A percentile compares a stretch with the other conserved stretches of the same genome.
Conservation (phyloP, 2,113 vertebrate genomes). For the Eurystomus gularis region DNA sequence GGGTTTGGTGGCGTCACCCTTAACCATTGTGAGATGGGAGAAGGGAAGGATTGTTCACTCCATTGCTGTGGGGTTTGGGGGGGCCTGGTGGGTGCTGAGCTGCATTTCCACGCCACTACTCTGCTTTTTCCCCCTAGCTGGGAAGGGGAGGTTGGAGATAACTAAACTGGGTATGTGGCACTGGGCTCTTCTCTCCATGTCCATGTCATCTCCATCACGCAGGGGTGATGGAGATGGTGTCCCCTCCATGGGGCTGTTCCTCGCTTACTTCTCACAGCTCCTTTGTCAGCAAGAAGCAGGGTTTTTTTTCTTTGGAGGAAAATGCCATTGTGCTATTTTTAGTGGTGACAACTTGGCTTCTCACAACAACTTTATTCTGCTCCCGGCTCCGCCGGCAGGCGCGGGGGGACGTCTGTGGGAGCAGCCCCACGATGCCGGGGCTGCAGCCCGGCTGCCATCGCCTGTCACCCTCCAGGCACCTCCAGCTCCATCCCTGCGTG, state of each 20-base stretch:
- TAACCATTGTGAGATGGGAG: background rate
- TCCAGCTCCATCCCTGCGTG: background rate
- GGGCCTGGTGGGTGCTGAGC: rapidly evolving
- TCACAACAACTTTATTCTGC: slow-evolving; percentile 52
- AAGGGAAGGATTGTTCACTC: background rate
- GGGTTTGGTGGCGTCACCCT: background rate
- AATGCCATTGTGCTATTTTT: slow-evolving; percentile 76
- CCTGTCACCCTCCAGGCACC: background rate
- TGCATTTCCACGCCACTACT: background rate
- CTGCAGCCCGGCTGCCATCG: background rate
- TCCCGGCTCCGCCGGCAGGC: slow-evolving; percentile 11
- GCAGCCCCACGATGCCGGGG: background rate
- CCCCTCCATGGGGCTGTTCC: background rate
- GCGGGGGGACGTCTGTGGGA: background rate
- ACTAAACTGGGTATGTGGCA: background rate
- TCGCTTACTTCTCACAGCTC: background rate
- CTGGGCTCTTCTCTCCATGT: background rate
- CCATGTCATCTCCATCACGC: background rate
- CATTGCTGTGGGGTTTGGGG: rapidly evolving
- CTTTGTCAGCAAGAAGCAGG: slow-evolving; percentile 46
- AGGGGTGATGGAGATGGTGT: background rate
- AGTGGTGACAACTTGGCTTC: slow-evolving; percentile 65
- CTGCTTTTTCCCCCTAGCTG: slow-evolving; percentile 25
- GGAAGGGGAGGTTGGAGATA: background rate
- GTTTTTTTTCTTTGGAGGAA: slow-evolving; percentile 44